Conservation (phyloP, 2,113 vertebrate genomes). For the Oxyruncus cristatus region DNA sequence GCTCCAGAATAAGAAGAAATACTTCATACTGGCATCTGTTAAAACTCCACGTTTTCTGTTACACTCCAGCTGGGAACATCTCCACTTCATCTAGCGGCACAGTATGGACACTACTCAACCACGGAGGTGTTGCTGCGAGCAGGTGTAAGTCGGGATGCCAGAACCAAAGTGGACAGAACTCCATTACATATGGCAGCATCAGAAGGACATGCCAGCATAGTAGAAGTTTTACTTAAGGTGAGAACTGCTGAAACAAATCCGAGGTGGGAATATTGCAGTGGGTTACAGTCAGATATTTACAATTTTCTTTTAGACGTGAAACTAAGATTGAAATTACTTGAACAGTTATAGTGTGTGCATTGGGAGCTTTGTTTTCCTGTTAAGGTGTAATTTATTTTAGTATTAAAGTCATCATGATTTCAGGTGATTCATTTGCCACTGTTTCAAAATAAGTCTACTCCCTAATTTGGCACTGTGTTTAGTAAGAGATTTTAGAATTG, state of each 20-base stretch:
- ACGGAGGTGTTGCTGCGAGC: slow-evolving; percentile 86
- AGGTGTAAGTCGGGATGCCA: slow-evolving; percentile 87
- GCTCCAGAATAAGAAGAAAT: not conserved
- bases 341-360: not conserved
- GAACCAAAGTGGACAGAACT: slow-evolving; percentile 88
- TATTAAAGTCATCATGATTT: not conserved
- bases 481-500: not conserved
- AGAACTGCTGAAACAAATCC: not conserved
- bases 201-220: slow-evolving; percentile 86
- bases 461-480: not conserved
- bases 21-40: not conserved
- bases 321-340: not conserved
- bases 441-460: not conserved
- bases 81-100: slow-evolving; percentile 86
- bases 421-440: not conserved
- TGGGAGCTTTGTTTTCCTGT: not conserved
- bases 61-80: slow-evolving; percentile 82
- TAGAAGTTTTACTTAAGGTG: slow-evolving; percentile 89
- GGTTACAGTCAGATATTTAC: not conserved
- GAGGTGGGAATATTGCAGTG: not conserved
- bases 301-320: not conserved
- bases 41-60: not conserved
- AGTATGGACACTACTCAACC: slow-evolving; percentile 87
- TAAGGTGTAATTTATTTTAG: not conserved
- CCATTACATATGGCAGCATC: slow-evolving; percentile 87